A percentile compares a stretch with the other conserved stretches of the same genome.
These are phyloP conservation scores for Falco berigora DNA, from an alignment of 2,797 vertebrate species.

Conservation along the genomic window DNA sequence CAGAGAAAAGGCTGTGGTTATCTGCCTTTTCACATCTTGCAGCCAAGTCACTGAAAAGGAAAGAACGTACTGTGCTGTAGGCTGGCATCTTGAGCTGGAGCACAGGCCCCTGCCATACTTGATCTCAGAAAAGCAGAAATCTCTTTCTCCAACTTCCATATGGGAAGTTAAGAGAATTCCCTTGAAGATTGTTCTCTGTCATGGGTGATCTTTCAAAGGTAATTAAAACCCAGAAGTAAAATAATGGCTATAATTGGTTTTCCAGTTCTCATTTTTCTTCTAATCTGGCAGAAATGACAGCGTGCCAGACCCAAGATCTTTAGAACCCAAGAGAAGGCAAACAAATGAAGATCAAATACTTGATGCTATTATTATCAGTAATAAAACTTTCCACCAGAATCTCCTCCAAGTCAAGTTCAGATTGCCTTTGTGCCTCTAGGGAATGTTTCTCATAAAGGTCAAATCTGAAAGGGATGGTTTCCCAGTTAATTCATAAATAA, in stretches of 20 bases:
- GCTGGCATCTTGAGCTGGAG: not conserved
- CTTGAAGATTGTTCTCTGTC: not conserved
- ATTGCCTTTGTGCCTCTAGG: not conserved
- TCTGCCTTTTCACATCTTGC: not conserved
- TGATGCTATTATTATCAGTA: not conserved
- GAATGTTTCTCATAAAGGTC: not conserved
- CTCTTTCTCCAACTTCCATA: not conserved
- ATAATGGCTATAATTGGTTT: not conserved
- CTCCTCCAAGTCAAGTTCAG: not conserved
- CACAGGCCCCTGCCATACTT: not conserved
- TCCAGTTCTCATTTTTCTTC: not conserved
- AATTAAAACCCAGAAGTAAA: not conserved
- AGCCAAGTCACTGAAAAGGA: not conserved
- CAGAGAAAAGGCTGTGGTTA: not conserved
- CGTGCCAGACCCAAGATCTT: not conserved
- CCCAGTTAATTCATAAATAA: not conserved
- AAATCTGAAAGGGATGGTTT: not conserved
- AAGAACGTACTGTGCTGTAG: not conserved
- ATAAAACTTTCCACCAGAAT: not conserved
- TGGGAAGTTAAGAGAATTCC: not conserved
- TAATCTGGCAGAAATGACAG: not conserved
- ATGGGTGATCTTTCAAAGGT: not conserved
- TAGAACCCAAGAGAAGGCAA: not conserved
- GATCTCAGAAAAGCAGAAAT: not conserved
- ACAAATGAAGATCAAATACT: not conserved